Conservation (phyloP, 2,888 invertebrate genomes). For the Caenorhabditis macrosperma region DNA sequence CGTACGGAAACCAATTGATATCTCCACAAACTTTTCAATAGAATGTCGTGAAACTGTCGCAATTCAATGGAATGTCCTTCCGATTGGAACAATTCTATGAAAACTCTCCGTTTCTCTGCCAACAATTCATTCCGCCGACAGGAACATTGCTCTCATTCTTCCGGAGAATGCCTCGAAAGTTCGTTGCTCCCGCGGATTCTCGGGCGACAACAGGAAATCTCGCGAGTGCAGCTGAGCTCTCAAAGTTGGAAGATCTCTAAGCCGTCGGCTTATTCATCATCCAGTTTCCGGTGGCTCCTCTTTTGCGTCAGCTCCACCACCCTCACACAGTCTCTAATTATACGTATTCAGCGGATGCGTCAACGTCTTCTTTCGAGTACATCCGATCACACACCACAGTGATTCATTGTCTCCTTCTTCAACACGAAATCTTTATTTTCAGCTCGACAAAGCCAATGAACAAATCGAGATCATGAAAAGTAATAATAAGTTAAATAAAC, state of each 20-base stretch:
- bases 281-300: not conserved
- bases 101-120: too few species aligned
- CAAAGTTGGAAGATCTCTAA: not conserved
- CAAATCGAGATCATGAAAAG: not conserved
- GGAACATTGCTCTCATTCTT: too few species aligned
- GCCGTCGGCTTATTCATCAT: not conserved
- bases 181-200: too few species aligned
- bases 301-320: not conserved
- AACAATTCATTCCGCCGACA: too few species aligned
- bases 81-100: too few species aligned
- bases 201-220: too few species aligned
- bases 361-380: not conserved
- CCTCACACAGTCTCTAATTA: not conserved
- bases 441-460: not conserved
- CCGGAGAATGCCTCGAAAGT: too few species aligned
- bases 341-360: not conserved
- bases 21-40: too few species aligned
- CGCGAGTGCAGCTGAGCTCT: not conserved
- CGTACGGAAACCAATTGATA: too few species aligned
- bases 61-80: too few species aligned
- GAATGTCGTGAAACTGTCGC: too few species aligned
- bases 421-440: conserved; percentile 1
- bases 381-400: not conserved
- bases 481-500: not conserved
- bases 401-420: not conserved